These are phyloP conservation scores for Antrozous pallidus DNA, from an alignment of 2,797 vertebrate genomes.

Conservation along the genomic window DNA sequence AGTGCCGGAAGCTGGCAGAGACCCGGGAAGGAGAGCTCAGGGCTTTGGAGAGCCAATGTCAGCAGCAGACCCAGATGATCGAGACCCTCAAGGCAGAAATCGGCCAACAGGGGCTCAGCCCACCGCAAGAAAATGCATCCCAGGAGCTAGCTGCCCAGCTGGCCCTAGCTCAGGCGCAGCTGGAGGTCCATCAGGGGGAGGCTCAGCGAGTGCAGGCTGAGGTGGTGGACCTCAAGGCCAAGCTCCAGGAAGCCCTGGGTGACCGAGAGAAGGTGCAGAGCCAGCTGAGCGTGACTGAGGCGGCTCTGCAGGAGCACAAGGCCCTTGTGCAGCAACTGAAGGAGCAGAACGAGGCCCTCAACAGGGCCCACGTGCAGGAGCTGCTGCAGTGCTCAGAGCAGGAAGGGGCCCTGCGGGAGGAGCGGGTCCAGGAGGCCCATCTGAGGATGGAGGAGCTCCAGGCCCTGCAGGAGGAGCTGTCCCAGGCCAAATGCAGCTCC, in stretches of 20 bases:
- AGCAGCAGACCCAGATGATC: constrained; percentile 79
- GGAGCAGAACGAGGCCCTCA: constrained; percentile 86
- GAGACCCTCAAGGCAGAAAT: constrained; percentile 84
- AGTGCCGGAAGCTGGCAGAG: constrained; percentile 80
- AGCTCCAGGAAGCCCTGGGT: constrained; percentile 81
- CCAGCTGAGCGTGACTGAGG: constrained; percentile 83
- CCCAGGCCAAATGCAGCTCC: constrained; percentile 82
- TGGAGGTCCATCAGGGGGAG: constrained; percentile 85
- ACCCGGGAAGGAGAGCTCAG: constrained; percentile 82
- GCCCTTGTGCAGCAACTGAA: constrained; percentile 88
- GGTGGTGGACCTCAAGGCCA: constrained; percentile 84
- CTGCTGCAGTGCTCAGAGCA: constrained; percentile 85
- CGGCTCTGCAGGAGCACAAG: constrained; percentile 85
- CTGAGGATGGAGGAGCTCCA: constrained; percentile 78
- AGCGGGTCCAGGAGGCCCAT: constrained; percentile 78
- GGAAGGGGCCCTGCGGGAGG: constrained; percentile 79
- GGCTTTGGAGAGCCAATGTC: constrained; percentile 81
- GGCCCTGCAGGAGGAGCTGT: constrained; percentile 82
- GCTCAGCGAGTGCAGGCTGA: constrained; percentile 87
- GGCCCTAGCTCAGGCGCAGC: constrained; percentile 84
- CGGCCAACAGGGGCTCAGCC: constrained; percentile 59
- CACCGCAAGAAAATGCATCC: constrained; percentile 65
- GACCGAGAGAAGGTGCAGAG: constrained; percentile 84
- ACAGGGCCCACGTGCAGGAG: constrained; percentile 87
- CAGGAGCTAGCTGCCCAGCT: constrained; percentile 82